phyloP scores from a whole-genome alignment of 2,797 vertebrate genomes.

The Sylvilagus floridanus region DNA sequence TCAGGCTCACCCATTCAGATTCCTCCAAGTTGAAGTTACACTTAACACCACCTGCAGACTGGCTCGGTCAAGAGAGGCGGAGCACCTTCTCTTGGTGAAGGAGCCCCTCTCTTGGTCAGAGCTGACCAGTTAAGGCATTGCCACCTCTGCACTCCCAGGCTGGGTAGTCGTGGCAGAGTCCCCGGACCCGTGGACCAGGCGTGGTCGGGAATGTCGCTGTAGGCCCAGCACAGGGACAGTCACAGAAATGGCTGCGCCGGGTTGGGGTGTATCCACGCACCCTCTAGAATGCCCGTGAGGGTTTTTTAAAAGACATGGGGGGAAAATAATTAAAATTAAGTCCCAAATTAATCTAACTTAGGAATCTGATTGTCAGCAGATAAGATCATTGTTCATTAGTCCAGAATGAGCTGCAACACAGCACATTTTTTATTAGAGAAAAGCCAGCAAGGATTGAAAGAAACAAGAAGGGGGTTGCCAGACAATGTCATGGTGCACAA shows the following conservation, averaged over 20 bases:
- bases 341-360: background rate
- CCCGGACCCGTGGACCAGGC: background rate
- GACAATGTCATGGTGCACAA: background rate
- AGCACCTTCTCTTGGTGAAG: background rate
- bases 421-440: constrained; percentile 10
- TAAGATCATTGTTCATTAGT: background rate
- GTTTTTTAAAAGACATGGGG: background rate
- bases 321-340: background rate
- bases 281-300: background rate
- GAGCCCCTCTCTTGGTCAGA: background rate
- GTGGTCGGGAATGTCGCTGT: background rate
- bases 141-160: background rate
- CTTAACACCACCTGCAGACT: background rate
- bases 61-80: background rate
- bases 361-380: background rate
- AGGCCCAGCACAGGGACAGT: background rate
- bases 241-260: background rate
- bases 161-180: background rate
- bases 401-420: background rate
- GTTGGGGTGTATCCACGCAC: background rate
- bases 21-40: background rate
- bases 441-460: background rate
- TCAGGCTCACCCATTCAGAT: background rate
- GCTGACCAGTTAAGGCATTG: background rate
- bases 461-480: background rate